These are phyloP conservation scores for Drosophila falleni DNA, from an alignment of 2,888 invertebrate genomes.

Conservation along the genomic window DNA sequence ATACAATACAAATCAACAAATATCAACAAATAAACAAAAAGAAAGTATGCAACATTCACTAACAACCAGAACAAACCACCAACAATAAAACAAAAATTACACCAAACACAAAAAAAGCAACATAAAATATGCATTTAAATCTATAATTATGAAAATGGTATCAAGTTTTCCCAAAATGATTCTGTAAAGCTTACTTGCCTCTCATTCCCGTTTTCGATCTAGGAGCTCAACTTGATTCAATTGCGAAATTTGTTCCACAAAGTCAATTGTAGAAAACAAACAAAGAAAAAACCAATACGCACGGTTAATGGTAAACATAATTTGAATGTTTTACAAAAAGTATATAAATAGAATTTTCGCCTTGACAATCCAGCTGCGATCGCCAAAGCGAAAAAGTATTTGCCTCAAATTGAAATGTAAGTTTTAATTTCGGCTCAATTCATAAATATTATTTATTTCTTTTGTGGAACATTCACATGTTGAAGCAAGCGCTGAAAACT, in stretches of 20 bases:
- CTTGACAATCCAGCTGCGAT: slow-evolving; percentile 53
- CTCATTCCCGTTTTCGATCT: slow-evolving; percentile 86
- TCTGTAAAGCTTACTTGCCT: slow-evolving; percentile 85
- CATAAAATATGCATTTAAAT: slow-evolving; percentile 49
- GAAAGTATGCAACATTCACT: slow-evolving; percentile 80
- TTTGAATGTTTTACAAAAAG: slow-evolving; percentile 79
- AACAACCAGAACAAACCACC: slow-evolving; percentile 75
- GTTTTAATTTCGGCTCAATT: slow-evolving; percentile 65
- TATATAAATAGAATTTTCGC: slow-evolving; percentile 60
- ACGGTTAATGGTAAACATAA: slow-evolving; percentile 42
- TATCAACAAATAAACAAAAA: slow-evolving; percentile 67
- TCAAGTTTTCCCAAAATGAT: slow-evolving; percentile 85
- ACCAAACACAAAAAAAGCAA: slow-evolving; percentile 50
- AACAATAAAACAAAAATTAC: slow-evolving; percentile 54
- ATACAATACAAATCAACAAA: slow-evolving; percentile 51
- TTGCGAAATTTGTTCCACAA: slow-evolving; percentile 85
- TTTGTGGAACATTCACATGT: slow-evolving; percentile 85
- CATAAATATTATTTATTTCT: slow-evolving; percentile 59
- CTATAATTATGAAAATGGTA: slow-evolving; percentile 80
- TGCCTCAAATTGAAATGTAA: slow-evolving; percentile 65
- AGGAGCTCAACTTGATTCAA: slow-evolving; percentile 86
- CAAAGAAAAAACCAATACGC: slow-evolving; percentile 36
- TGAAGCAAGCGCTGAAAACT: slow-evolving; percentile 84
- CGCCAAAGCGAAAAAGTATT: slow-evolving; percentile 65
- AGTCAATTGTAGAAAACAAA: slow-evolving; percentile 47